phyloP scores from a whole-genome alignment of 2,797 vertebrate genomes.

The Coendou prehensilis region DNA sequence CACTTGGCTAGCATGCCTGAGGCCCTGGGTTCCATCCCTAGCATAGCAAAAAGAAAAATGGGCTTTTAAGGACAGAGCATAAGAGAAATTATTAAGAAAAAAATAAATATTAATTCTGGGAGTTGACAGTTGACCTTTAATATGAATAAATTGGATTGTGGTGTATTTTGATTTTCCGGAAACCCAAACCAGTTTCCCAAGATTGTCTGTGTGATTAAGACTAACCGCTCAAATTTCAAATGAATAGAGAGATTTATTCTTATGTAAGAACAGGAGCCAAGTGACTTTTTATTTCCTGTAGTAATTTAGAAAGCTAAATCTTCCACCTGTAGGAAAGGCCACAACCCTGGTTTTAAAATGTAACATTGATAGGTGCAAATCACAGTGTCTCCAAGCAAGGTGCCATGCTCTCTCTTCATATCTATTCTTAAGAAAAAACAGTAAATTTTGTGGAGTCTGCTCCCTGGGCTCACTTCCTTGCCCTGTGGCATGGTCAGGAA shows the following conservation, averaged over 20 bases:
- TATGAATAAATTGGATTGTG: slow-evolving; percentile 77
- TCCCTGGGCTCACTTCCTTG: not conserved
- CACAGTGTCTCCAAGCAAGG: not conserved
- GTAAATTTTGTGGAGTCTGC: not conserved
- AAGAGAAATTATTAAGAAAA: slow-evolving; percentile 79
- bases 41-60: not conserved
- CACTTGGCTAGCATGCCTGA: not conserved
- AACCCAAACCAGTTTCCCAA: slow-evolving; percentile 82
- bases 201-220: slow-evolving; percentile 64
- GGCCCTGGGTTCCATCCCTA: not conserved
- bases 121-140: slow-evolving; percentile 82
- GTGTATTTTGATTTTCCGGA: slow-evolving; percentile 76
- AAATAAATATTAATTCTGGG: slow-evolving; percentile 76
- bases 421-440: not conserved
- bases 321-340: slow-evolving; percentile 24
- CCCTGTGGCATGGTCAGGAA: not conserved
- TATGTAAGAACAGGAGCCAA: slow-evolving; percentile 33
- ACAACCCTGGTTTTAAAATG: not conserved
- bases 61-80: slow-evolving; percentile 53
- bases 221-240: slow-evolving; percentile 53
- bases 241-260: slow-evolving; percentile 71
- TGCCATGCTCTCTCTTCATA: not conserved
- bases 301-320: slow-evolving; percentile 44
- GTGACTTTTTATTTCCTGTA: slow-evolving; percentile 69
- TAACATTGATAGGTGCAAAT: not conserved